Conservation (phyloP, 2,888 invertebrate genomes). For the Boloria selene region DNA sequence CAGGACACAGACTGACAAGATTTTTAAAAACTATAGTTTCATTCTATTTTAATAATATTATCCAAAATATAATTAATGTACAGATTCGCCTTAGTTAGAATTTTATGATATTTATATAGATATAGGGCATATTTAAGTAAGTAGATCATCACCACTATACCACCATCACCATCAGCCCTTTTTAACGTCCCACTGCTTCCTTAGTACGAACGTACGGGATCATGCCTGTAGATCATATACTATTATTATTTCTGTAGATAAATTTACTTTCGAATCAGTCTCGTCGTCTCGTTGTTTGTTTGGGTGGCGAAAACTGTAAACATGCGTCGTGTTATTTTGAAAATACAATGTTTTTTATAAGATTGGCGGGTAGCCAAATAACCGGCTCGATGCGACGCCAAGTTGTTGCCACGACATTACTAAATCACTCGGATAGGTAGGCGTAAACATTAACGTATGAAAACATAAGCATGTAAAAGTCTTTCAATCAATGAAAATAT, state of each 20-base stretch:
- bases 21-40: too few relatives aligned
- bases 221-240: not conserved
- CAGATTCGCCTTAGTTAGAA: too few relatives aligned
- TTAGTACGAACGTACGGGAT: too few relatives aligned
- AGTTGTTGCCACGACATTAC: slow-evolving; percentile 29
- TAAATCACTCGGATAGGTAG: slow-evolving; percentile 46
- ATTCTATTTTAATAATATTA: too few relatives aligned
- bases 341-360: slow-evolving; percentile 43
- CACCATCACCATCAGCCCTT: too few relatives aligned
- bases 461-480: slow-evolving; percentile 43
- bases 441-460: slow-evolving; percentile 43
- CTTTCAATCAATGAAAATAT: too few relatives aligned
- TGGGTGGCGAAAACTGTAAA: slow-evolving; percentile 22
- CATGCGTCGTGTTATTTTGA: slow-evolving; percentile 31
- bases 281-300: slow-evolving; percentile 26
- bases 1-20: too few relatives aligned
- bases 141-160: too few relatives aligned
- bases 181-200: too few relatives aligned
- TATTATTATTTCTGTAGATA: not conserved
- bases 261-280: not conserved
- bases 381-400: slow-evolving; percentile 43
- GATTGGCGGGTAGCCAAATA: slow-evolving; percentile 55
- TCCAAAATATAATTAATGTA: too few relatives aligned
- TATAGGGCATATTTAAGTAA: not conserved
- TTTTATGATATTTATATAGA: too few relatives aligned